These are phyloP conservation scores for Strix aluco DNA, from an alignment of 2,113 vertebrate genomes.

Conservation along the genomic window DNA sequence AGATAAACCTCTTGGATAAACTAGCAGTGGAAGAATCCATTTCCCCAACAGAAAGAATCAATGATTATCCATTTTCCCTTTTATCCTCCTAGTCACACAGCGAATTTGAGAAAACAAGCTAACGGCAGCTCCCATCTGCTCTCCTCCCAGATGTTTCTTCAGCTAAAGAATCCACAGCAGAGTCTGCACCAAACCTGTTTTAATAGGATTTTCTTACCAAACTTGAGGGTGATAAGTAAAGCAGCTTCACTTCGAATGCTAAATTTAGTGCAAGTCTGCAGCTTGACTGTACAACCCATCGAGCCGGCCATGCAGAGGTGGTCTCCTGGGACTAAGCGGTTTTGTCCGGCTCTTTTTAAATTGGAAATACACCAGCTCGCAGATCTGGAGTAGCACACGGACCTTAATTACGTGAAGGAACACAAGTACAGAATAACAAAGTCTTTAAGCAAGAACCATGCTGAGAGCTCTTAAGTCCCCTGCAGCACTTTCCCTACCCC, in stretches of 20 bases:
- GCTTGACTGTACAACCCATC: neutral
- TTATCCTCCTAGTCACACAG: neutral
- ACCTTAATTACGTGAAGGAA: neutral
- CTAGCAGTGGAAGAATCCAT: neutral
- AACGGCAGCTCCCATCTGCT: slow-evolving; percentile 2
- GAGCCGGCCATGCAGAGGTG: neutral
- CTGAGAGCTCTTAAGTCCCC: neutral
- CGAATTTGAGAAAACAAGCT: neutral
- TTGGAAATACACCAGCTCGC: rapidly evolving
- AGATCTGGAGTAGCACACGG: neutral
- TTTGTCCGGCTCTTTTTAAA: neutral
- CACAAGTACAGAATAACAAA: neutral
- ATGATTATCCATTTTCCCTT: slow-evolving; percentile 28
- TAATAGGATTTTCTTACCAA: neutral
- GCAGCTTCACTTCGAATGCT: neutral
- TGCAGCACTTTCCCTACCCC: neutral
- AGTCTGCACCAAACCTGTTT: neutral
- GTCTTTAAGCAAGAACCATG: neutral
- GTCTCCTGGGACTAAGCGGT: neutral
- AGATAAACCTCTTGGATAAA: neutral
- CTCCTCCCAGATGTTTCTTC: neutral
- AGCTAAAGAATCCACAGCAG: neutral
- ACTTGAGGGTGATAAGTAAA: neutral
- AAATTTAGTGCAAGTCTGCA: neutral
- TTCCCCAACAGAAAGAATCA: neutral